A percentile compares a stretch with the other conserved stretches of the same genome.
Conservation (phyloP, 2,888 invertebrate species). For the Conus canariensis region DNA sequence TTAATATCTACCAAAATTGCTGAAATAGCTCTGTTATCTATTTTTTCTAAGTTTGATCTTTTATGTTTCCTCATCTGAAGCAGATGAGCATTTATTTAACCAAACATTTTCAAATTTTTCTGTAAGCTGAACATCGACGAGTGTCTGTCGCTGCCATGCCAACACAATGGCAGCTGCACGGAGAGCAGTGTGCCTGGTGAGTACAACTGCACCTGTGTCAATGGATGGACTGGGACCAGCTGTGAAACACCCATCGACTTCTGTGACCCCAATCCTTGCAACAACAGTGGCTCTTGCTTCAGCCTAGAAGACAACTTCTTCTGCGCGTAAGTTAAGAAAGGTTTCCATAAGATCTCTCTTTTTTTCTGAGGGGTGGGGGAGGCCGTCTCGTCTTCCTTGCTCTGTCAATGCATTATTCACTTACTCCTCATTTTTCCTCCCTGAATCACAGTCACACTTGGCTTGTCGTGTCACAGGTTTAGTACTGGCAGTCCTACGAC, state of each 20-base stretch:
- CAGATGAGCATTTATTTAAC: background rate
- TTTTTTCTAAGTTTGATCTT: no score
- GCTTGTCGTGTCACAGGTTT: no score
- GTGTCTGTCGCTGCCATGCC: conserved; percentile 30
- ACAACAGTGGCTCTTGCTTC: conserved; percentile 17
- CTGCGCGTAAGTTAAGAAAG: conserved; percentile 32
- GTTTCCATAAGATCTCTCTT: no score
- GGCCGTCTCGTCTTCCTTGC: no score
- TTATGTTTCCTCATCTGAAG: no score
- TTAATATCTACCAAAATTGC: no score
- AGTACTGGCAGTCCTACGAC: no score
- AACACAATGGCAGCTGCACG: conserved; percentile 20
- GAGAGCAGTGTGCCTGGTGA: conserved; percentile 11
- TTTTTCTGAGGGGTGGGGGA: no score
- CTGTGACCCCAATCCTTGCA: conserved; percentile 5
- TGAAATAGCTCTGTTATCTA: no score
- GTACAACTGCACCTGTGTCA: conserved; percentile 34
- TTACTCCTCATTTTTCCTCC: no score
- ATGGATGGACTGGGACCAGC: conserved; percentile 35
- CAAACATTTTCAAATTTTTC: background rate
- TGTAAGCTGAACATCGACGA: conserved; percentile 2
- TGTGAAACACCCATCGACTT: conserved; percentile 20
- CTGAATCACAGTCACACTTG: no score
- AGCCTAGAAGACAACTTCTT: conserved; percentile 17
- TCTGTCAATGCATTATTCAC: no score